Evolutionary conservation across 2,113 vertebrate genomes (phyloP), one percentile per base, ranked within the genome.

Genomic region (Salvelinus sp.): DNA sequence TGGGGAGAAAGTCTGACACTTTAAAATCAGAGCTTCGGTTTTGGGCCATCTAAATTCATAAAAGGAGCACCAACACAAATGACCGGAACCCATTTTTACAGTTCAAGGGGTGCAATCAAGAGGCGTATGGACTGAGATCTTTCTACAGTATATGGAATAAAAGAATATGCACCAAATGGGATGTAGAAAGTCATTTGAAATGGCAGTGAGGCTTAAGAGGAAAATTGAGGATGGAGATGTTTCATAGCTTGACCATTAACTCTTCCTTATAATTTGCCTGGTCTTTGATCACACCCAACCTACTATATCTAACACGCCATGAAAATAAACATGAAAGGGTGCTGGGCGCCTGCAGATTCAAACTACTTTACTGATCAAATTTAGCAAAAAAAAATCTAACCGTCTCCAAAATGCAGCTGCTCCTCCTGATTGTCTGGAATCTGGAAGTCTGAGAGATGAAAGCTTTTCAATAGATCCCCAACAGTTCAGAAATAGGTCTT

Each of bases 141-240:
- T 6, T 57, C 14, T 20, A 57, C 16, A 57, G 7, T 44, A 44
- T 44, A 44, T 10, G 38, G 16, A 57, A 57, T 57, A 57, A 18
- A 57, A 57, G 20, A 57, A 57, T 20, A 57, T 57, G 54, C 54
- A 57, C 72, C 79, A 85, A 83, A 81, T 86, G 74, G 85, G 74
- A 83, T 70, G 70, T 68, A 76, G 69, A 23, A 76, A 77, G 50
- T 79, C 64, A 76, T 82, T 81, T 78, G 68, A 87, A 84, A 85
- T 79, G 74, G 80, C 82, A 86, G 62, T 68, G 80, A 79, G 73
- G 78, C 83, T 81, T 76, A 76, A 83, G 48, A 79, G 78, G 60
- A 81, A 78, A 81, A 81, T 57, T 57, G 50, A 57, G 50, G 12
- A 57, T 57, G 16, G 50, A 20, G 50, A 20, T 57, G 18, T 57